Base-by-base conservation (phyloP, 2,113 vertebrate genomes). In the Camelus bactrianus region DNA sequence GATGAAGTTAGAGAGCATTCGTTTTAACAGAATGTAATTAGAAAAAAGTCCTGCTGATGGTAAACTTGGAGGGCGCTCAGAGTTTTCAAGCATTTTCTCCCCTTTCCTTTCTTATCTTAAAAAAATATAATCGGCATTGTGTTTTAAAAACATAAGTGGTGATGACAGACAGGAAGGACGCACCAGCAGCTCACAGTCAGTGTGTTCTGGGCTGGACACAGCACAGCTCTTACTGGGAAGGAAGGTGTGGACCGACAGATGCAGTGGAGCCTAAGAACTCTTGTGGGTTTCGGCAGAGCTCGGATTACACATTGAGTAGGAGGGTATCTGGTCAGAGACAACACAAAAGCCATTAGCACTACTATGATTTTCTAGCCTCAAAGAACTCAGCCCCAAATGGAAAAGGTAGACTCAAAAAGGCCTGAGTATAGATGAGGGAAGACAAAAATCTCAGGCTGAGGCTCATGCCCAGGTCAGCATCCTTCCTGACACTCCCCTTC, bases 281-380 rank as follows among this genome's bases (percentile, higher is more conserved):
- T 67, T 81, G 82, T 30, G 89, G 60, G 80, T 94, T 95, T 89
- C 89, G 69, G n/a, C 17, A 38, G 76, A 91, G 96, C 42, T 95
- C 93, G 46, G 14, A 89, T 94, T 89, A 82, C 67, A 58, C 11
- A n/a, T 0, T 17, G 35, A 30, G 67, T 9, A 50, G 82, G 42
- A 42, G 50, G 73, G 30, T 79, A 70, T 79, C 89, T 95, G 73
- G 62, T 52, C 64, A 89, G 86, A 38, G 79, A 91, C 50, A 46
- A 87, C 48, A 75, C 75, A 89, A 93, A 94, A 92, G 28, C 83
- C 83, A 94, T 94, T 89, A 94, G 50, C 86, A 86, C 73, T 86
- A 28, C 6, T 48, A n/a, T 87, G 48, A 80, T 79, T 88, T 93
- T 56, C 62, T 77, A 81, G 52, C 60, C 48, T 81, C 35, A 89